These are phyloP conservation scores for Hippopotamyrus pictus DNA, from an alignment of 2,797 vertebrate species.

Conservation along the genomic window DNA sequence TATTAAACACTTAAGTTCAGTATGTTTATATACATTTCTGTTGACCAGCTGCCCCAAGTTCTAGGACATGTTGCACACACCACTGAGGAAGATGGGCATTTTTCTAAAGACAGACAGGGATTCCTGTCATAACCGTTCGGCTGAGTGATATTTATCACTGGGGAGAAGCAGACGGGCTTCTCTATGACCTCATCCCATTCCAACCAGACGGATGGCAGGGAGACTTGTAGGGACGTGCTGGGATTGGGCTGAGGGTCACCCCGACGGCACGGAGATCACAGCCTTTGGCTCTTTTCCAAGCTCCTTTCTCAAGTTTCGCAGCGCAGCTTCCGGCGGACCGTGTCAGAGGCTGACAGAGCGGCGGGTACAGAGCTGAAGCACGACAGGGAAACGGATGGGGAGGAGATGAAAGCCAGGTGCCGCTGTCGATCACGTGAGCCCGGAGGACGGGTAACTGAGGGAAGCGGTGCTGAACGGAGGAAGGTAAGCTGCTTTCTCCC, in stretches of 20 bases:
- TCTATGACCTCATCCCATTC: neutral
- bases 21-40: neutral
- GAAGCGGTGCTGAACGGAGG: neutral
- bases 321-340: neutral
- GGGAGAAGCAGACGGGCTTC: neutral
- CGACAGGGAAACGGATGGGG: neutral
- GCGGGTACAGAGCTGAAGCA: neutral
- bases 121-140: neutral
- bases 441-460: neutral
- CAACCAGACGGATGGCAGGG: neutral
- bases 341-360: neutral
- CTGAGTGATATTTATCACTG: neutral
- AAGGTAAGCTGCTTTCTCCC: neutral
- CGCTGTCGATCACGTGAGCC: neutral
- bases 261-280: neutral
- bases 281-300: neutral
- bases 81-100: neutral
- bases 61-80: neutral
- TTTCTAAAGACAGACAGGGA: neutral
- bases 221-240: neutral
- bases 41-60: neutral
- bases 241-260: neutral
- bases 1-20: neutral
- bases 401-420: neutral
- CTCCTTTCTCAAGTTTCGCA: neutral